Percentiles rank a stretch among this genome's conserved stretches.
Conservation (phyloP, 2,797 vertebrate species). For the Melanotaenia boesemani region DNA sequence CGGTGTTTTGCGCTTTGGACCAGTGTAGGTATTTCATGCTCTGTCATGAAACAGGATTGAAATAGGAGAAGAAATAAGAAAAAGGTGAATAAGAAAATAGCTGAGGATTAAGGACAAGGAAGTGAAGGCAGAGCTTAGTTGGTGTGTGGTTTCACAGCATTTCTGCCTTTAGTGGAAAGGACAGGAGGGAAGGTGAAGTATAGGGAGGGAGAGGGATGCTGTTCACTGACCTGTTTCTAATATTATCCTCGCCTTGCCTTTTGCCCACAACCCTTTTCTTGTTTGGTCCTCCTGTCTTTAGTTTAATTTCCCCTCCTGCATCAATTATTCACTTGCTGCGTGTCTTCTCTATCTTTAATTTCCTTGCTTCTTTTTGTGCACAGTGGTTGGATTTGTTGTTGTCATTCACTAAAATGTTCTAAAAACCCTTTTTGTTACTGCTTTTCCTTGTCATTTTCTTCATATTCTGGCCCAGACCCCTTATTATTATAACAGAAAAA, state of each 20-base stretch:
- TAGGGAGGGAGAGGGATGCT: slow-evolving; percentile 20
- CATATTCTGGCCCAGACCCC: slow-evolving; percentile 3
- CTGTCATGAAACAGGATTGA: not conserved
- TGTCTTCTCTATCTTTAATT: slow-evolving; percentile 39
- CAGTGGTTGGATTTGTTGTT: slow-evolving; percentile 20
- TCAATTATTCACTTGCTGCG: slow-evolving; percentile 33
- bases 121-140: slow-evolving; percentile 34
- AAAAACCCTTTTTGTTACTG: slow-evolving; percentile 35
- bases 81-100: not conserved
- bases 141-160: slow-evolving; percentile 52
- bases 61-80: slow-evolving; percentile 10
- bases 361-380: slow-evolving; percentile 25
- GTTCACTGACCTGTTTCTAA: slow-evolving; percentile 73
- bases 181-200: not conserved
- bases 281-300: slow-evolving; percentile 31
- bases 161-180: slow-evolving; percentile 13
- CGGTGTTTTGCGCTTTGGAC: not conserved
- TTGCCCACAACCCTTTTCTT: slow-evolving; percentile 30
- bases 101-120: not conserved
- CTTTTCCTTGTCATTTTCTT: slow-evolving; percentile 24
- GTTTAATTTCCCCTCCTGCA: slow-evolving; percentile 50
- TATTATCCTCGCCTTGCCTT: slow-evolving; percentile 44
- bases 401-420: slow-evolving; percentile 5
- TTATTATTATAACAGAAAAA: slow-evolving; percentile 52
- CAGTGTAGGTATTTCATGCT: not conserved